Evolutionary conservation across 2,888 invertebrate genomes (phyloP), one percentile per base, ranked within the genome.

Genomic region (Protonemura montana): DNA sequence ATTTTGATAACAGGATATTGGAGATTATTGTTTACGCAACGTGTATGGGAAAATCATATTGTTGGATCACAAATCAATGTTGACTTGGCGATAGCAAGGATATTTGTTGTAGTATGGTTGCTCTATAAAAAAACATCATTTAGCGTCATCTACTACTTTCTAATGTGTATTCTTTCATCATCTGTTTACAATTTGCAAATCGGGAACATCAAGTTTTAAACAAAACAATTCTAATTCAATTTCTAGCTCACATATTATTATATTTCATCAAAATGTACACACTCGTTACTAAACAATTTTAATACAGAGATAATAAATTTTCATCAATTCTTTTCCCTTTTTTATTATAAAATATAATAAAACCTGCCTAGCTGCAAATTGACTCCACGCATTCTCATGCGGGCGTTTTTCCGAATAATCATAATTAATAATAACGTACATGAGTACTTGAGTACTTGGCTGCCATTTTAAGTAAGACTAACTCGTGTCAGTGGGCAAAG

Each of bases 161-260:
- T 86, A 86, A 76, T 86, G 82, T n/a, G 80, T 86, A 85, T 86
- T 78, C 42, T 86, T 86, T 86, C 85, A 85, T 28, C 85, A 80
- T 85, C 84, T 85, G 86, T 10, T 84, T 86, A 86, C 86, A 86
- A 76, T 86, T 86, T 59, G 7, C 59, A 59, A n/a, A 59, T 59
- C 21, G 59, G 59, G 59, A 59, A 59, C 59, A 59, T 59, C 59
- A 59, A 59, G 16, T 59, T 59, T 59, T 21, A 35, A 59, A 59
- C 59, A 59, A 59, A 59, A 59, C 59, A 59, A 59, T 86, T 86
- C 76, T 86, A 59, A 59, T 59, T 21, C 13, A 59, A 59, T 59
- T 59, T 21, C 59, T 59, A 21, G 59, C 59, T 59, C 59, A 59
- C 59, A 59, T 59, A 35, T 35, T 35, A 10, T 35, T 6, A 35